Evolutionary conservation across 2,797 vertebrate species (phyloP), one percentile per base, ranked within the genome.

Genomic region (Chrysocyon brachyurus): DNA sequence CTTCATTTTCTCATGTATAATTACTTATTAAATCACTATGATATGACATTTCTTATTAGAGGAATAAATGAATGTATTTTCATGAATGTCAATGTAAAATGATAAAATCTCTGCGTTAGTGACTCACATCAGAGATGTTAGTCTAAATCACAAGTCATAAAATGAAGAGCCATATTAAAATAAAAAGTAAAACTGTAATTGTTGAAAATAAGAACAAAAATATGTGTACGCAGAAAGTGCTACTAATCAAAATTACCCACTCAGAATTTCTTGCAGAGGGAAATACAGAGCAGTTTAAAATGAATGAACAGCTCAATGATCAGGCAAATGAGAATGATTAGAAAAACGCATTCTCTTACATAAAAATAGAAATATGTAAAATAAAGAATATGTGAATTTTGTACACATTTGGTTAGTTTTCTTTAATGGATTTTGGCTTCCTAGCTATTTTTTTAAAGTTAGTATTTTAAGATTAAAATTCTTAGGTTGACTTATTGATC

Each of bases 241-340:
- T 87, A 52, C 82, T 91, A 82, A 94, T 97, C 89, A 95, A 93
- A 96, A 95, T 97, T 94, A 94, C 59, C 54, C 75, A 97, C n/a
- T 90, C 91, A 84, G 70, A 93, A 91, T 94, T 92, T 79, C 66
- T 94, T 90, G 36, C 33, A 90, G 81, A 90, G 6, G 68, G 33
- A 96, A 97, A 94, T 56, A 75, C 84, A 96, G 92, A 96, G 57
- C 24, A 90, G 79, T 85, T 95, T 93, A 94, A 98, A 97, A 96
- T 96, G 87, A 98, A 92, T 95, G 89, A 97, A 91, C 91, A 97
- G 87, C 72, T 97, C 96, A 98, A 56, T 97, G 96, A 96, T 78
- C 96, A 97, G 95, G 94, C 57, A 96, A 96, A 96, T 95, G 93
- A 97, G 84, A 97, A 96, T 96, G 96, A 97, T 95, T 85, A 93